Base-by-base conservation (phyloP, 2,797 vertebrate species). In the Furcifer pardalis region DNA sequence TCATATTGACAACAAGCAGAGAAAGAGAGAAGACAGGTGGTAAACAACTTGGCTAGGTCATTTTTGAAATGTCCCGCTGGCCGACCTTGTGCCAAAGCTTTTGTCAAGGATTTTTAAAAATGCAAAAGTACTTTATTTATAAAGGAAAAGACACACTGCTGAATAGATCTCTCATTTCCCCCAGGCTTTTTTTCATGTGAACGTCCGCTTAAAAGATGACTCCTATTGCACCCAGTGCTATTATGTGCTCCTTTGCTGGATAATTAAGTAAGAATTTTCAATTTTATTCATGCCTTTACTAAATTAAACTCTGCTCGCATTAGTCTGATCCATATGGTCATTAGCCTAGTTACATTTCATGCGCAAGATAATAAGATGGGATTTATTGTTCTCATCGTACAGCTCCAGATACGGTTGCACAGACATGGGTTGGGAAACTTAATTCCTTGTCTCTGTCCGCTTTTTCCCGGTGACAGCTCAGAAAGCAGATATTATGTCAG, bases 271-370 rank as follows among this genome's bases (percentile, higher is more conserved):
- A 94, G 81, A 89, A 79, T 75, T 86, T 81, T 81, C 77, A 21
- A 75, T 90, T 86, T 66, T 1, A 0, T 0, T 5, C 27, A 21
- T 4, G 15, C 74, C 89, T 90, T 94, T 82, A 66, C 83, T 80
- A 87, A 92, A 93, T 92, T 83, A 89, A 86, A 63, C 86, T 89
- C 85, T 83, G 83, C 63, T 92, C 77, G 15, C 83, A 86, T 90
- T 92, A 87, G 81, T 89, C 84, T 91, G 86, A 75, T 94, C 92
- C 92, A 90, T 93, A 92, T 88, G 89, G 90, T 91, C 90, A 92
- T 94, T 94, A 94, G 87, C 71, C 88, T 84, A 91, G 86, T 92
- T 92, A 84, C 71, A 89, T 94, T 93, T 93, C 77, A 88, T 78
- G 84, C 73, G 37, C 71, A 82, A 92, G 86, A 77, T 90, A 92